Conservation (phyloP, 2,888 invertebrate species). For the Nasonia oneida region DNA sequence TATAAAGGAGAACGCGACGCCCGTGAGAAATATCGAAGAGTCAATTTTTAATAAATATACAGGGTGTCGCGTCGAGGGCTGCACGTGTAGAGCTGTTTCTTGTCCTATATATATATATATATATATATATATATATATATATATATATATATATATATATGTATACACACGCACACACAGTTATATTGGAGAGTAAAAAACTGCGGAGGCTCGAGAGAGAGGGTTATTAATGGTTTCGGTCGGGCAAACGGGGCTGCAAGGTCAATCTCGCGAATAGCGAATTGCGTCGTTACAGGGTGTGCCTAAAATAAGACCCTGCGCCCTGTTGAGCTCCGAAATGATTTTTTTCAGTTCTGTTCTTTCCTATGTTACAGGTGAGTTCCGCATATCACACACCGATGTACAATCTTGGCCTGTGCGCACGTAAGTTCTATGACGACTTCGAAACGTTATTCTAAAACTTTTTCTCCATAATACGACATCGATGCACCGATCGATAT, state of each 20-base stretch:
- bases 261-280: background rate
- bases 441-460: background rate
- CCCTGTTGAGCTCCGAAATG: background rate
- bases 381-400: background rate
- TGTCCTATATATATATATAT: background rate
- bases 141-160: too few relatives aligned
- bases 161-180: too few relatives aligned
- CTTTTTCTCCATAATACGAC: background rate
- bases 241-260: background rate
- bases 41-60: slow-evolving; percentile 59
- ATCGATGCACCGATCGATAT: background rate
- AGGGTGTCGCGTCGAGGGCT: background rate
- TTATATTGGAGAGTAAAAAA: background rate
- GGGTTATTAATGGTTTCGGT: background rate
- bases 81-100: background rate
- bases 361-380: background rate
- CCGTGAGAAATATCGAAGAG: slow-evolving; percentile 39
- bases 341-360: background rate
- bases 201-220: background rate
- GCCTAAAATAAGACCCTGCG: background rate
- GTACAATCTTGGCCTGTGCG: background rate
- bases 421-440: background rate
- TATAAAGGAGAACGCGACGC: slow-evolving; percentile 19
- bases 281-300: background rate
- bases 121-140: too few relatives aligned